Evolutionary conservation across 2,113 vertebrate species (phyloP).

Genomic region (Peromyscus californicus): DNA sequence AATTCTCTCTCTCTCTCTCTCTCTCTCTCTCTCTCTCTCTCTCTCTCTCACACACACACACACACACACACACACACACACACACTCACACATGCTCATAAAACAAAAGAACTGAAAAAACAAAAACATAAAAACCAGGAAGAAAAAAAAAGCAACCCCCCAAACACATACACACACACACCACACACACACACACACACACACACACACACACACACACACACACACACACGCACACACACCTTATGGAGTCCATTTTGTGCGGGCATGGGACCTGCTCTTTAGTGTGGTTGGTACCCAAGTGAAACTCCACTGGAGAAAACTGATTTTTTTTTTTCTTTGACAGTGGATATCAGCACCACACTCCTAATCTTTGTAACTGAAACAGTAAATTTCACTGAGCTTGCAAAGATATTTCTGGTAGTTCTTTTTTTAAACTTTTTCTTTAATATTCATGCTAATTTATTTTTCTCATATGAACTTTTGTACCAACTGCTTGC

Average conservation of each 20-base stretch:
- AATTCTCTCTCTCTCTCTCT: too few relatives aligned
- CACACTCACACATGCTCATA: too few relatives aligned
- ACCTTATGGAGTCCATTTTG: background rate
- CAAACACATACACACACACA: too few relatives aligned
- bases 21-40: too few relatives aligned
- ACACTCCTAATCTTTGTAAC: background rate
- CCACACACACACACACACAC: too few relatives aligned
- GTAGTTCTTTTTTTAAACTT: slow-evolving; percentile 5
- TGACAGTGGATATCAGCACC: background rate
- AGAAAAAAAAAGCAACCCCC: background rate
- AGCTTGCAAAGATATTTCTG: background rate
- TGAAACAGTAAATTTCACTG: background rate
- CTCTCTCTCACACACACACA: too few relatives aligned
- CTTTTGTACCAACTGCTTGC: background rate
- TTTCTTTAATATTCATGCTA: slow-evolving; percentile 13
- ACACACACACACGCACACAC: background rate
- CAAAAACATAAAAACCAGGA: background rate
- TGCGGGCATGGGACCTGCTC: background rate
- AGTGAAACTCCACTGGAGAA: background rate
- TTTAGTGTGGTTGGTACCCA: background rate
- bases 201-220: background rate
- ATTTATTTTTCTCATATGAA: slow-evolving; percentile 18
- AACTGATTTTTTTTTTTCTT: background rate
- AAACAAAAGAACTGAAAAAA: too few relatives aligned
- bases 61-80: too few relatives aligned